Conservation (phyloP, 2,797 vertebrate genomes). For the Chiroxiphia lanceolata region DNA sequence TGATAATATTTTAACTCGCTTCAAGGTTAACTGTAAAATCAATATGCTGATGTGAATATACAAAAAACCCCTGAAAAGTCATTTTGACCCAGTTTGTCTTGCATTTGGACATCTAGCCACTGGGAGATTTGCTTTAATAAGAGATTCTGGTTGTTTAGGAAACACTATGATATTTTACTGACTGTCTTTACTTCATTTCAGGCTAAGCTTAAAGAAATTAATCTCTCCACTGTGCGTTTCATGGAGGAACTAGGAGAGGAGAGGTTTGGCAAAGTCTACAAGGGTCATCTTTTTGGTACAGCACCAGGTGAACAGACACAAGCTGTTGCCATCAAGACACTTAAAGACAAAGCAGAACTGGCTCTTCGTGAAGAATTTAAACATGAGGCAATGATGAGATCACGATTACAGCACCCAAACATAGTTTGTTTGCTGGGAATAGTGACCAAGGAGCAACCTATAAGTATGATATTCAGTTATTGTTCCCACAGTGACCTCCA, state of each 20-base stretch:
- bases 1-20: background rate
- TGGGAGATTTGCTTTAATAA: background rate
- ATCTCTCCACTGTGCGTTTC: constrained; percentile 88
- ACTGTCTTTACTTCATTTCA: constrained; percentile 60
- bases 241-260: constrained; percentile 97
- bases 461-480: constrained; percentile 93
- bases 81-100: background rate
- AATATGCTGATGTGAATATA: background rate
- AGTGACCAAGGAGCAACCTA: constrained; percentile 92
- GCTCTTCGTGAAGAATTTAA: constrained; percentile 91
- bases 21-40: constrained; percentile 9
- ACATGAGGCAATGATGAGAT: constrained; percentile 88
- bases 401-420: constrained; percentile 91
- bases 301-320: constrained; percentile 89
- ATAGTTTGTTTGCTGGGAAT: constrained; percentile 89
- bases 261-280: constrained; percentile 96
- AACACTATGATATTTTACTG: background rate
- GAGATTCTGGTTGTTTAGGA: background rate
- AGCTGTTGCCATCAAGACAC: constrained; percentile 91
- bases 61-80: background rate
- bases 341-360: constrained; percentile 93
- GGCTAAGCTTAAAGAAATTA: constrained; percentile 92
- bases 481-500: constrained; percentile 91
- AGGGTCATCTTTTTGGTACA: constrained; percentile 91
- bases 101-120: background rate